Conservation (phyloP, 2,888 invertebrate species). For the Mythimna ferrago region DNA sequence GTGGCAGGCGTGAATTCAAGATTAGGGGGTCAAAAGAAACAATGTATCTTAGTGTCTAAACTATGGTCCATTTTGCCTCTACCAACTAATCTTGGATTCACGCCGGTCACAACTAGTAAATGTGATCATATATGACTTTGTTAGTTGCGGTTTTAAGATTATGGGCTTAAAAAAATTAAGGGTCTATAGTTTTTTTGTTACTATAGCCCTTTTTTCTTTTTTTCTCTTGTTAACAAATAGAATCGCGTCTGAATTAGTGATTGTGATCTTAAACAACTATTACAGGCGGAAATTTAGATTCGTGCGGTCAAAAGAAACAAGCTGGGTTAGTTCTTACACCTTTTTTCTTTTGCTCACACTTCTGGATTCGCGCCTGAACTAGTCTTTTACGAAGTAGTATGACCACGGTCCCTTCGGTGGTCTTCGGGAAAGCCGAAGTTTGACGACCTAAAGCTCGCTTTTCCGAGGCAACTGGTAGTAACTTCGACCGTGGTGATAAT, state of each 20-base stretch:
- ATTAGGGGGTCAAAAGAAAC: not conserved
- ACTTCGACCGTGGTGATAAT: too few species aligned
- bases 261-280: not conserved
- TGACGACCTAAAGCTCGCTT: not conserved
- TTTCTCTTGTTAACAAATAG: not conserved
- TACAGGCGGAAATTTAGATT: too few species aligned
- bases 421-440: not conserved
- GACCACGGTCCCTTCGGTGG: not conserved
- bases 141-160: not conserved
- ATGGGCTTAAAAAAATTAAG: not conserved
- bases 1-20: conserved; percentile 7
- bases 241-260: not conserved
- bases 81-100: not conserved
- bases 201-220: not conserved
- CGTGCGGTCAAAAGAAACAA: too few species aligned
- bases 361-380: not conserved
- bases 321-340: too few species aligned
- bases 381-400: not conserved
- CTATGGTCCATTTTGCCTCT: not conserved
- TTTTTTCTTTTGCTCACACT: too few species aligned
- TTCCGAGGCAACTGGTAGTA: too few species aligned
- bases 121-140: not conserved
- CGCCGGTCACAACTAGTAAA: not conserved
- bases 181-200: not conserved
- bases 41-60: not conserved